phyloP scores from a whole-genome alignment of 2,797 vertebrate genomes.

The Crax fasciolata region DNA sequence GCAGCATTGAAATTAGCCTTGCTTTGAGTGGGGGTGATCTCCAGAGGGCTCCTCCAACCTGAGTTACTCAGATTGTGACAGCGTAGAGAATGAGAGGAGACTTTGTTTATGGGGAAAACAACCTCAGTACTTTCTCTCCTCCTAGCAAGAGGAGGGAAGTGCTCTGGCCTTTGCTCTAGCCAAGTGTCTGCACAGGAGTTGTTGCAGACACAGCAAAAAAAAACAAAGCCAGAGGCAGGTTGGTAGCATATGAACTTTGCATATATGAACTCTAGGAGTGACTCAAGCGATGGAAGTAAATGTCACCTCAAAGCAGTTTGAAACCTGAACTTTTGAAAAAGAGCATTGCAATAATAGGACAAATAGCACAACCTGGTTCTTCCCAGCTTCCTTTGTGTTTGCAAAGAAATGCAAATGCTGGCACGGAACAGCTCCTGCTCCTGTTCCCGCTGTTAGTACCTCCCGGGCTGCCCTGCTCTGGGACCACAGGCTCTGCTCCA shows the following conservation, averaged over 20 bases:
- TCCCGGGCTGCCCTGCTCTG: background rate
- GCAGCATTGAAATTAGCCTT: background rate
- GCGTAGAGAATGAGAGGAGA: background rate
- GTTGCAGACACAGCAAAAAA: background rate
- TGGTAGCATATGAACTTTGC: background rate
- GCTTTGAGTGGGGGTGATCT: background rate
- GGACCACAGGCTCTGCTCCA: background rate
- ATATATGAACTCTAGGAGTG: background rate
- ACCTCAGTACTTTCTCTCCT: background rate
- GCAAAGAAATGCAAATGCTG: background rate
- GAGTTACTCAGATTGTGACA: background rate
- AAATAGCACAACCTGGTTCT: background rate
- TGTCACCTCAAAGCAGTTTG: background rate
- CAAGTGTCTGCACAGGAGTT: background rate
- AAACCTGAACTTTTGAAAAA: background rate
- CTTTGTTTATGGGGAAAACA: background rate
- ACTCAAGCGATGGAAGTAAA: background rate
- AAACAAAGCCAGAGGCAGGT: background rate
- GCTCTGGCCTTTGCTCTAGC: background rate
- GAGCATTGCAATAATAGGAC: background rate
- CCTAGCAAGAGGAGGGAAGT: background rate
- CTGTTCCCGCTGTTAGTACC: background rate
- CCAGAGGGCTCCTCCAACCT: background rate
- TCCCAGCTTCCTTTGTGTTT: background rate
- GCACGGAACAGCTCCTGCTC: background rate